These are phyloP conservation scores for Craniophora ligustri DNA, from an alignment of 2,888 invertebrate species.

Conservation along the genomic window DNA sequence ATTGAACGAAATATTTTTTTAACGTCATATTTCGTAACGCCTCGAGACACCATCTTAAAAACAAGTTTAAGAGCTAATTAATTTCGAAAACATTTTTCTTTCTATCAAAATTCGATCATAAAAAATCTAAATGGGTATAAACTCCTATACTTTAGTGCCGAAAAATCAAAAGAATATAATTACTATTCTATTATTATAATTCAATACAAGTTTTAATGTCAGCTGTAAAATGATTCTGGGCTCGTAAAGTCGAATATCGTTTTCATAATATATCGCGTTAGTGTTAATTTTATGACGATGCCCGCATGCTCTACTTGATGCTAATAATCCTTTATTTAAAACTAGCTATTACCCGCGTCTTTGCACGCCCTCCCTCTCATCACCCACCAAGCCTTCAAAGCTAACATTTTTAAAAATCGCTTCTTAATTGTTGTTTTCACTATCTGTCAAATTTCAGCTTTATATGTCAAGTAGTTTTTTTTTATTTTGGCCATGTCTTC, in stretches of 20 bases:
- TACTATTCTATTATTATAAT: slow-evolving; percentile 53
- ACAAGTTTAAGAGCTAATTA: not conserved
- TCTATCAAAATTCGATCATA: not conserved
- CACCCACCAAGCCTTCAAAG: no score
- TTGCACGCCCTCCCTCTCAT: slow-evolving; percentile 21
- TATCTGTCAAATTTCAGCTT: no score
- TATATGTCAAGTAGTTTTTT: no score
- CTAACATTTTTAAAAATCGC: no score
- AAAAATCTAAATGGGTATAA: not conserved
- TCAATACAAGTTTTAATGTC: slow-evolving; percentile 73
- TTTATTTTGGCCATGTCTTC: no score
- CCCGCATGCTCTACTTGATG: slow-evolving; percentile 71
- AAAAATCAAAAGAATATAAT: slow-evolving; percentile 42
- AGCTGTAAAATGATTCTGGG: slow-evolving; percentile 74
- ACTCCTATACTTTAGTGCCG: slow-evolving; percentile 8
- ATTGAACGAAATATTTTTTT: not conserved
- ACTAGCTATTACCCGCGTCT: slow-evolving; percentile 44
- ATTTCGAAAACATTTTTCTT: not conserved
- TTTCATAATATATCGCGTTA: slow-evolving; percentile 63
- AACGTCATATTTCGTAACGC: not conserved
- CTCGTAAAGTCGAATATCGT: slow-evolving; percentile 76
- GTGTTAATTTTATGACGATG: slow-evolving; percentile 73
- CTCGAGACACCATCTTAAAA: not conserved
- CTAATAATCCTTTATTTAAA: slow-evolving; percentile 51
- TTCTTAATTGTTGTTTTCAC: no score